Percentiles rank a stretch among this genome's conserved stretches.
Conservation (phyloP, 1,140 invertebrate species). For the Drosophila suzukii region DNA sequence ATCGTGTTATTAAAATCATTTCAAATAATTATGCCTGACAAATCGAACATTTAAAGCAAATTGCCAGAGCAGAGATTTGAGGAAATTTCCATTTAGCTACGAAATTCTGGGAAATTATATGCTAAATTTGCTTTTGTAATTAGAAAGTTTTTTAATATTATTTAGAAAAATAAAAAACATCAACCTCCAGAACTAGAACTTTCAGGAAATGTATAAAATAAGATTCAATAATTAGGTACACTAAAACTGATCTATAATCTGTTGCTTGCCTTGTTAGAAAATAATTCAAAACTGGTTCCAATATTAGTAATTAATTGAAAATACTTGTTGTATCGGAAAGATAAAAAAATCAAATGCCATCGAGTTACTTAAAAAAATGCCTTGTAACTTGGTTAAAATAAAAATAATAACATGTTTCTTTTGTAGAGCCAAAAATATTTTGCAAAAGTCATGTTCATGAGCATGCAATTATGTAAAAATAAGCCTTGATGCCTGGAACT, state of each 20-base stretch:
- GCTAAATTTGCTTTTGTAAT: background rate
- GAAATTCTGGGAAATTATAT: slow-evolving; percentile 6
- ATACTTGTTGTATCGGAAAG: background rate
- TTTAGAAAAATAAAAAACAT: background rate
- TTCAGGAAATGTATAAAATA: background rate
- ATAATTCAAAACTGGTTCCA: background rate
- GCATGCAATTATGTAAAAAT: slow-evolving; percentile 28
- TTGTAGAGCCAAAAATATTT: background rate
- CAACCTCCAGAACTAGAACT: background rate
- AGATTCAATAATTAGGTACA: background rate
- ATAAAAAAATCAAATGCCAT: background rate
- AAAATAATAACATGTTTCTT: background rate
- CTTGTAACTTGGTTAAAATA: background rate
- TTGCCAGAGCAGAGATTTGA: slow-evolving; percentile 16
- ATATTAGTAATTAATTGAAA: background rate
- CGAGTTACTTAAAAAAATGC: background rate
- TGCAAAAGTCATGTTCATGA: slow-evolving; percentile 52
- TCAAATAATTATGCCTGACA: slow-evolving; percentile 55
- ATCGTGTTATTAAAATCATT: slow-evolving; percentile 66
- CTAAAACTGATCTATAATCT: background rate
- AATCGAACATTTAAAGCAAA: slow-evolving; percentile 30
- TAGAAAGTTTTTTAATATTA: background rate
- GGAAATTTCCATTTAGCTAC: slow-evolving; percentile 17
- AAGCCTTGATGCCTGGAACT: slow-evolving; percentile 26
- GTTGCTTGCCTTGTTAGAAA: slow-evolving; percentile 4